Evolutionary conservation across 2,888 invertebrate species (phyloP).

Genomic region (Unio pictorum): DNA sequence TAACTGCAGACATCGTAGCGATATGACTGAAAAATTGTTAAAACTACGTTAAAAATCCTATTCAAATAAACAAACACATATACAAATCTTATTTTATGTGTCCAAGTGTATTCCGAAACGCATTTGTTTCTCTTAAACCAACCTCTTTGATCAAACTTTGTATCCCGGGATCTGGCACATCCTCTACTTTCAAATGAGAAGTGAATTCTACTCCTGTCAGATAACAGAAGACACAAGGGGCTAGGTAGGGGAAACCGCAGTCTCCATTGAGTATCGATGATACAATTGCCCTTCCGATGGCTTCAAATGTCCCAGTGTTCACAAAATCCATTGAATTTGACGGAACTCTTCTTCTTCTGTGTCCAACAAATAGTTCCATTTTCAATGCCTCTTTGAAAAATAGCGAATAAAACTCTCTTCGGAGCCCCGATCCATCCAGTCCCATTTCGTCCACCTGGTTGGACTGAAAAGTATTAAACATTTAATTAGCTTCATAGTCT

Average conservation of each 20-base stretch:
- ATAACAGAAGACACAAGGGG: conserved; percentile 25
- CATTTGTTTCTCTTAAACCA: neutral
- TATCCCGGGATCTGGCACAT: conserved; percentile 30
- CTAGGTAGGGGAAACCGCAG: conserved; percentile 39
- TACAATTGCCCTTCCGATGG: conserved; percentile 35
- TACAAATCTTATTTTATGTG: conserved; percentile 4
- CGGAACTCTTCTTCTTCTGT: conserved; percentile 20
- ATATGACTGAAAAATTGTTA: too few relatives aligned
- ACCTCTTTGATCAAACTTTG: conserved; percentile 21
- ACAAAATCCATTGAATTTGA: conserved; percentile 21
- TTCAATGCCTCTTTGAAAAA: conserved; percentile 25
- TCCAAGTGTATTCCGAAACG: neutral
- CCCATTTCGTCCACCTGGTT: conserved; percentile 11
- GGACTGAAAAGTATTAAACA: conserved; percentile 3
- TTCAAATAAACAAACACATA: too few relatives aligned
- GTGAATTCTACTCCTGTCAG: conserved; percentile 23
- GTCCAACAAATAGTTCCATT: conserved; percentile 25
- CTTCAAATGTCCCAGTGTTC: conserved; percentile 20
- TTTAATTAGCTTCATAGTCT: neutral
- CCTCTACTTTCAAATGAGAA: conserved; percentile 15
- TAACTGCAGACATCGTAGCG: too few relatives aligned
- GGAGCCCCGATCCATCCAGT: conserved; percentile 26
- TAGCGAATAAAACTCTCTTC: conserved; percentile 29
- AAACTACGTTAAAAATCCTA: too few relatives aligned
- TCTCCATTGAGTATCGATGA: conserved; percentile 36